Evolutionary conservation across 1,140 invertebrate species (phyloP).

Genomic region (Drosophila rhopaloa): DNA sequence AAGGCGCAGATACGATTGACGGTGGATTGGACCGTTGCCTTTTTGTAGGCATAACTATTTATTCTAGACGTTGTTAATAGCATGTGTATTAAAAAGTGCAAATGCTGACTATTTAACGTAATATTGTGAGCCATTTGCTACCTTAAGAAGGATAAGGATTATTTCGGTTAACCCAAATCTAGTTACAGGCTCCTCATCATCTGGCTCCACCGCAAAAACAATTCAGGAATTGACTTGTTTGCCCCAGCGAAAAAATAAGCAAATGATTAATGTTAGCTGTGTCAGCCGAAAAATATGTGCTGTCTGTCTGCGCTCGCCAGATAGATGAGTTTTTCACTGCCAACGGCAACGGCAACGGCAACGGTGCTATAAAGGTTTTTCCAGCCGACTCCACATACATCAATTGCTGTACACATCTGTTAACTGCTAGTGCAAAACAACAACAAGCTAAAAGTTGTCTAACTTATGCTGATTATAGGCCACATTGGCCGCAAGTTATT

Average conservation of each 20-base stretch:
- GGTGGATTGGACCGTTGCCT: no score
- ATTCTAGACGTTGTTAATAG: no score
- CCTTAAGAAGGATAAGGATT: not conserved
- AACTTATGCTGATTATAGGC: slow-evolving; percentile 80
- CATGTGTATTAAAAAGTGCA: no score
- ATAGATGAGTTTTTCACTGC: slow-evolving; percentile 34
- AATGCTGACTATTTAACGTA: no score
- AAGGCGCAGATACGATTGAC: no score
- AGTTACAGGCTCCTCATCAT: slow-evolving; percentile 15
- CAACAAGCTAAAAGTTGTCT: slow-evolving; percentile 55
- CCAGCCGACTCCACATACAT: slow-evolving; percentile 10
- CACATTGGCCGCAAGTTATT: slow-evolving; percentile 78
- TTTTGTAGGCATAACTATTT: no score
- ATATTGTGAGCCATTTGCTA: no score
- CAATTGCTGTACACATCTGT: slow-evolving; percentile 9
- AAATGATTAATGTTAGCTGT: slow-evolving; percentile 76
- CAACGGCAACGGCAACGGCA: slow-evolving; percentile 24
- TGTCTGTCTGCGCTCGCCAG: slow-evolving; percentile 50
- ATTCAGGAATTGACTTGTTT: slow-evolving; percentile 72
- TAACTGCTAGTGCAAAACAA: slow-evolving; percentile 47
- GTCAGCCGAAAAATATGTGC: slow-evolving; percentile 77
- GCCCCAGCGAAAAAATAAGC: slow-evolving; percentile 25
- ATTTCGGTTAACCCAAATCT: slow-evolving; percentile 10
- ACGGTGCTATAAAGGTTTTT: slow-evolving; percentile 23
- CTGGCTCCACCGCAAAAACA: slow-evolving; percentile 14